These are phyloP conservation scores for Athalia cordata DNA, from an alignment of 2,888 invertebrate species.

Conservation along the genomic window DNA sequence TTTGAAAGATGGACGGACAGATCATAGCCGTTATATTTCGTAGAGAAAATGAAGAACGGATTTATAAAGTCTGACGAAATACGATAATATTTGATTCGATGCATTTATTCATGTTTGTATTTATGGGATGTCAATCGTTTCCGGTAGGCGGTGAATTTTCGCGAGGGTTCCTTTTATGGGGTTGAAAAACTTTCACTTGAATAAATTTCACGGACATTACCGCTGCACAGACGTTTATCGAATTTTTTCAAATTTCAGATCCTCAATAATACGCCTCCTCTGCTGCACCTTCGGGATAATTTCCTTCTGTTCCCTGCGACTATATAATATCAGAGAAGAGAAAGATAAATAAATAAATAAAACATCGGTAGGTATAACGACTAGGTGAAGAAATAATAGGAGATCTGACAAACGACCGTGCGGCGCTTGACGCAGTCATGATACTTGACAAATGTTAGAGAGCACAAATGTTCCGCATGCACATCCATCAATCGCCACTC, in stretches of 20 bases:
- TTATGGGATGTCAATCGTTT: constrained; percentile 45
- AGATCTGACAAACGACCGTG: neutral
- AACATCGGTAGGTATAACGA: neutral
- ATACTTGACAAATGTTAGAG: constrained; percentile 13
- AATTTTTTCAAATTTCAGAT: neutral
- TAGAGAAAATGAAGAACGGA: constrained; percentile 33
- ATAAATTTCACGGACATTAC: constrained; percentile 19
- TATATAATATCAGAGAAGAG: too few species aligned
- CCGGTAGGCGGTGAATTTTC: constrained; percentile 25
- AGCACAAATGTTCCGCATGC: neutral
- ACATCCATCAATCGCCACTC: constrained; percentile 34
- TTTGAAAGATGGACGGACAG: constrained; percentile 17
- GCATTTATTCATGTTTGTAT: constrained; percentile 51
- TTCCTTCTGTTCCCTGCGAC: too few species aligned
- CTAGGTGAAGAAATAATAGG: constrained; percentile 3
- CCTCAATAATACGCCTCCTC: neutral
- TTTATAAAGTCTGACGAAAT: constrained; percentile 14
- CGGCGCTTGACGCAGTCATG: constrained; percentile 8
- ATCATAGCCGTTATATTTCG: neutral
- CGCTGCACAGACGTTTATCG: neutral
- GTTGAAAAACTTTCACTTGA: constrained; percentile 21
- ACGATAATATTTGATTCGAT: constrained; percentile 46
- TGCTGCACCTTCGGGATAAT: too few species aligned
- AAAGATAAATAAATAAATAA: too few species aligned
- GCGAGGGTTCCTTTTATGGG: neutral